Evolutionary conservation across 2,888 invertebrate species (phyloP).

Genomic region (Ennomos erosarius): DNA sequence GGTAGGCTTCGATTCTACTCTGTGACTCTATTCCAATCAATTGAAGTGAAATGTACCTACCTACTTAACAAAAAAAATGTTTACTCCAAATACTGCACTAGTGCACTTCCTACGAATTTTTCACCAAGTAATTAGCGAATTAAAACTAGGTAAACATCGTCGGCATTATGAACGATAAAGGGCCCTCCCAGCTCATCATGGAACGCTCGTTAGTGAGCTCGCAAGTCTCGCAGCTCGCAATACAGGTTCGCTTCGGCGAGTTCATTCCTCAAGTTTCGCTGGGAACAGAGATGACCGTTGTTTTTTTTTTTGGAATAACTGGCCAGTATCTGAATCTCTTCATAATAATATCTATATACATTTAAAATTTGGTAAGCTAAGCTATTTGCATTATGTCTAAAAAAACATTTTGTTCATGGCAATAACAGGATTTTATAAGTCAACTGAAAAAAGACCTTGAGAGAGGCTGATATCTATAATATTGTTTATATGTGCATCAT

Average conservation of each 20-base stretch:
- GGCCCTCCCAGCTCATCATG: conserved; percentile 67
- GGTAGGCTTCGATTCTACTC: too few species aligned
- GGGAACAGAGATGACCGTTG: conserved; percentile 29
- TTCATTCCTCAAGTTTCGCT: conserved; percentile 50
- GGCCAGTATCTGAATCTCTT: conserved; percentile 9
- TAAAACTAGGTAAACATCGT: conserved; percentile 34
- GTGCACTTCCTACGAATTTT: conserved; percentile 3
- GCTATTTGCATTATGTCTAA: too few species aligned
- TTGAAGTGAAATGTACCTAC: too few species aligned
- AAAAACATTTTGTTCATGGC: too few species aligned
- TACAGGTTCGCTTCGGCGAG: conserved; percentile 73
- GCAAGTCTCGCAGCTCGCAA: conserved; percentile 81
- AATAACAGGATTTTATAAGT: too few species aligned
- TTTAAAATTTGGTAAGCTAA: too few species aligned
- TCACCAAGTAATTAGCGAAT: conserved; percentile 20
- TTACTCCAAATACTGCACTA: too few species aligned
- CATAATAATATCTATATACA: background rate
- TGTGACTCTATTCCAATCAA: too few species aligned
- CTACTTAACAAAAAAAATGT: background rate
- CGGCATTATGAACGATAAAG: conserved; percentile 57
- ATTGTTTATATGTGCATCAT: too few species aligned
- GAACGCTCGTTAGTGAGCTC: conserved; percentile 71
- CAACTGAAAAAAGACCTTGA: too few species aligned
- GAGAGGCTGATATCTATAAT: too few species aligned
- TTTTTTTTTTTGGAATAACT: conserved; percentile 16